A percentile compares a stretch with the other conserved stretches of the same genome.
Conservation (phyloP, 2,113 vertebrate genomes). For the Pitta sordida region DNA sequence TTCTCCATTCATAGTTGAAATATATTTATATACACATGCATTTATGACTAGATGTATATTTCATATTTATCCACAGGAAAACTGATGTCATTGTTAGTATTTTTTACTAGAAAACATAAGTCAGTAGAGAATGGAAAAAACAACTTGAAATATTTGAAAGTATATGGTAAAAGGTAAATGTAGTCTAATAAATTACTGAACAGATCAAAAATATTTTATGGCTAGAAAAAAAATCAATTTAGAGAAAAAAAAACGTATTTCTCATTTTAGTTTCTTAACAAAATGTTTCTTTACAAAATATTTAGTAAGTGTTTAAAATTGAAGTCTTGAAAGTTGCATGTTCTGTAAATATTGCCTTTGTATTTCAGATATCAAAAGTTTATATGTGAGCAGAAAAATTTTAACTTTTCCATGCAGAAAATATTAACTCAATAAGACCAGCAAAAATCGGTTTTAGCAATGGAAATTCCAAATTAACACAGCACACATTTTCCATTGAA, state of each 20-base stretch:
- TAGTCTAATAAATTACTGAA: neutral
- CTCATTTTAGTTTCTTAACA: neutral
- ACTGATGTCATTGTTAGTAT: neutral
- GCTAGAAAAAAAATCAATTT: neutral
- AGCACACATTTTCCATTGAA: no score
- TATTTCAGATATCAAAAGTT: no score
- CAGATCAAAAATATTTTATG: neutral
- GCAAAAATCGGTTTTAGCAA: no score
- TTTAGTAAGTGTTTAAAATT: no score
- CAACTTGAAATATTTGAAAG: neutral
- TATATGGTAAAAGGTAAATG: neutral
- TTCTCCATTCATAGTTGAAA: neutral
- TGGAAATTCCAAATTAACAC: no score
- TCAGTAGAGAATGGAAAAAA: neutral
- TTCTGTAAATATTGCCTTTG: no score
- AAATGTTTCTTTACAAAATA: no score
- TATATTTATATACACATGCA: neutral
- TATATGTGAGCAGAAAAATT: no score
- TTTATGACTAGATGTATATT: neutral
- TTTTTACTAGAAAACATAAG: neutral
- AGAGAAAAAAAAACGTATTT: neutral
- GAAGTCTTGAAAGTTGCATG: no score
- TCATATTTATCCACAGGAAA: neutral
- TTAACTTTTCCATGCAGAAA: no score
- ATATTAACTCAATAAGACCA: no score